A percentile compares a stretch with the other conserved stretches of the same genome.
These are phyloP conservation scores for Balaeniceps rex DNA, from an alignment of 2,113 vertebrate species.

Conservation along the genomic window DNA sequence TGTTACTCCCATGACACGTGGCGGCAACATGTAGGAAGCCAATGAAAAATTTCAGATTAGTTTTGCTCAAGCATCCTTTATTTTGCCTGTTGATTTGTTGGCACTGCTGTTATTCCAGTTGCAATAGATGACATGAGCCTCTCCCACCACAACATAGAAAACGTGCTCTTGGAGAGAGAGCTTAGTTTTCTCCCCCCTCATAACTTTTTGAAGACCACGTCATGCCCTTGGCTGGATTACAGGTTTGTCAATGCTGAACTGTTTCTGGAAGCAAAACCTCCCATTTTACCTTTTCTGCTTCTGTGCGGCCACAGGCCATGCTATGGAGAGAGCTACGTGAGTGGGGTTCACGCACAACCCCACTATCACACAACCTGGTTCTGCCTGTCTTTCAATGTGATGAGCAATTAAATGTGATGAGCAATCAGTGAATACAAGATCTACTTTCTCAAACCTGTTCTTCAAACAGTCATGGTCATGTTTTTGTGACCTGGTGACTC, in stretches of 20 bases:
- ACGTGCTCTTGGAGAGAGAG: not conserved
- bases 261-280: not conserved
- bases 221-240: not conserved
- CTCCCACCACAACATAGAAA: not conserved
- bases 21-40: not conserved
- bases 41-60: not conserved
- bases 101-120: not conserved
- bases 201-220: not conserved
- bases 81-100: not conserved
- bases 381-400: not conserved
- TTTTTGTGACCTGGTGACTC: not conserved
- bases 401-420: not conserved
- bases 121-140: not conserved
- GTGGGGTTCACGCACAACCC: fast-evolving
- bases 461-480: not conserved
- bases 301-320: fast-evolving
- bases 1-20: not conserved
- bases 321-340: fast-evolving
- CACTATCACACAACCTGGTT: not conserved
- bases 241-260: not conserved
- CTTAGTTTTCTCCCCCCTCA: not conserved
- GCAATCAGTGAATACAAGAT: not conserved
- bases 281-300: not conserved
- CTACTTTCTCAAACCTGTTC: not conserved
- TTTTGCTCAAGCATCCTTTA: not conserved